Evolutionary conservation across 1,140 invertebrate genomes (phyloP).

Genomic region (Eubasilissa regina): DNA sequence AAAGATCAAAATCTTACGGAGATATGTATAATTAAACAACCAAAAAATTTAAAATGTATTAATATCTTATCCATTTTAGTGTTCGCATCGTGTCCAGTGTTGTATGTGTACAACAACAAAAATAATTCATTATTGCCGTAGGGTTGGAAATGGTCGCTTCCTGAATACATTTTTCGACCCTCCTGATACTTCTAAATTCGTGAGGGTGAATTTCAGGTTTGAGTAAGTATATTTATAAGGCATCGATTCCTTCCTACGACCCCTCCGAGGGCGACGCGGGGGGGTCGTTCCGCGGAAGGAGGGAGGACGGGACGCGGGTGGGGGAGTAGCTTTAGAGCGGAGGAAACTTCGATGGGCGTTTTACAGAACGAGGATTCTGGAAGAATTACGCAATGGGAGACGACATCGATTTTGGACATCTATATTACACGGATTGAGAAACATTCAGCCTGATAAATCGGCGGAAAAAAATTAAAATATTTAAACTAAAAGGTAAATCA

Average conservation of each 20-base stretch:
- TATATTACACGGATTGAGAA: no score
- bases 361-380: slow-evolving; percentile 20
- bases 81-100: no score
- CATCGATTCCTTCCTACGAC: slow-evolving; percentile 56
- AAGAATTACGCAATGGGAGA: slow-evolving; percentile 19
- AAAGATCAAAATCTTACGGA: no score
- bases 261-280: not conserved
- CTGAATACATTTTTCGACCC: slow-evolving; percentile 19
- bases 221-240: slow-evolving; percentile 60
- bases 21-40: no score
- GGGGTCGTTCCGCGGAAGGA: not conserved
- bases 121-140: no score
- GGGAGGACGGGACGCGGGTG: not conserved
- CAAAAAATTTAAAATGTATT: no score
- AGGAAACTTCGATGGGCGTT: slow-evolving; percentile 35
- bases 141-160: not conserved
- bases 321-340: slow-evolving; percentile 25
- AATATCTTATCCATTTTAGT: no score
- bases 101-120: no score
- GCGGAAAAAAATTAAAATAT: no score
- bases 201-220: slow-evolving; percentile 49
- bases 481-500: no score
- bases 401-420: slow-evolving; percentile 8
- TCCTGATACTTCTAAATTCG: slow-evolving; percentile 36
- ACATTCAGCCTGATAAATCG: no score